Evolutionary conservation across 2,888 invertebrate genomes (phyloP), one percentile per base, ranked within the genome.

Genomic region (Dicranocentrus wangi): DNA sequence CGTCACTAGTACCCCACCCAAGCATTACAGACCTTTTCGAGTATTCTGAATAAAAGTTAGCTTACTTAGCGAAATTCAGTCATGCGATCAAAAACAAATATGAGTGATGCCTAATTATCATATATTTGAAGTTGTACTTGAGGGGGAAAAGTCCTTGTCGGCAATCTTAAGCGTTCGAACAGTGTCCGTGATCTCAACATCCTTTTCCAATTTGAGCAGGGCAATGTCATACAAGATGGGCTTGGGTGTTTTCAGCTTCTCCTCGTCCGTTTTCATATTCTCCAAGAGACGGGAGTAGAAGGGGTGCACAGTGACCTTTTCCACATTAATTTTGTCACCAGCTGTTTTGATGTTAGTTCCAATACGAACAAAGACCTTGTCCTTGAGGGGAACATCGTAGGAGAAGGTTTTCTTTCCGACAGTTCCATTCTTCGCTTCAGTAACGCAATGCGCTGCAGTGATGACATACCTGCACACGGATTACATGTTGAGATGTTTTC

Each of bases 1-100:
- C 68, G n/a, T 76, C 76, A 15, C 68, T 39, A 17, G 60, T 68
- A 21, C 76, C 76, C 76, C 76, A 76, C n/a, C 76, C 76, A n/a
- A 76, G 60, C 76, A 76, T 76, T 15, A 76, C 68, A n/a, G 68
- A 42, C 15, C 60, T 10, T 21, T 68, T 76, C 10, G 76, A 76
- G 42, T 76, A 17, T 32, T 60, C 76, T 76, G 58, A 8, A 39
- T 7, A 13, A 39, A 39, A 39, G 8, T 8, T 39, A 13, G 8
- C 7, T 39, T 7, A n/a, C n/a, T n/a, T n/a, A n/a, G n/a, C n/a
- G n/a, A n/a, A n/a, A n/a, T n/a, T n/a, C n/a, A n/a, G n/a, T n/a
- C n/a, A n/a, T n/a, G n/a, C n/a, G n/a, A n/a, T n/a, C n/a, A n/a
- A n/a, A n/a, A n/a, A n/a, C n/a, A n/a, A n/a, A n/a, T n/a, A n/a